These are phyloP conservation scores for Bubo scandiacus DNA, from an alignment of 2,113 vertebrate species.

Conservation along the genomic window DNA sequence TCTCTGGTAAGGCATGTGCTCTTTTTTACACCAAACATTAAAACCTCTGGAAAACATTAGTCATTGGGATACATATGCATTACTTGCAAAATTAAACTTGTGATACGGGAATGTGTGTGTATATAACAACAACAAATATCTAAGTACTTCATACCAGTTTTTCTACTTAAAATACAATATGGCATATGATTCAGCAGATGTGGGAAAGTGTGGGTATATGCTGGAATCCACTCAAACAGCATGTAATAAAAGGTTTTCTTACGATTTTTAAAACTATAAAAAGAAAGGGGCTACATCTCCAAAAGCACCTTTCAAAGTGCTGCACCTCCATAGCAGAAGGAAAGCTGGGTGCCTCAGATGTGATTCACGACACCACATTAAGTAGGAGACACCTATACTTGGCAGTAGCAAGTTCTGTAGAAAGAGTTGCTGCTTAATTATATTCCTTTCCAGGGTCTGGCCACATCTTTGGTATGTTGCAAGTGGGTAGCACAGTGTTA, in stretches of 20 bases:
- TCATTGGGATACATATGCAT: neutral
- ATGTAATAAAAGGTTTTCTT: neutral
- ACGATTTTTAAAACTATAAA: neutral
- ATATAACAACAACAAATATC: neutral
- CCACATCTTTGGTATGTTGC: accelerated
- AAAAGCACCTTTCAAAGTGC: neutral
- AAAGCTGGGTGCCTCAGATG: neutral
- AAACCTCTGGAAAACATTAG: slow-evolving; percentile 18
- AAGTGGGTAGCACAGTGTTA: neutral
- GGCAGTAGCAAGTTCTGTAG: neutral
- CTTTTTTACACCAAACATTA: neutral
- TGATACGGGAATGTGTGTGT: neutral
- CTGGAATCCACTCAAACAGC: neutral
- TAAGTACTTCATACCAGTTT: neutral
- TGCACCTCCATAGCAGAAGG: neutral
- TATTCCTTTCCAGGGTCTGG: neutral
- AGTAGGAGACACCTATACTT: neutral
- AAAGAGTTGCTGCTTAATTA: neutral
- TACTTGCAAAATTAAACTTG: neutral
- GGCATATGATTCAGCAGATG: neutral
- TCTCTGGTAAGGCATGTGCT: neutral
- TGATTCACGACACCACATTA: neutral
- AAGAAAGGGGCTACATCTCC: neutral
- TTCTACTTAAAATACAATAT: neutral
- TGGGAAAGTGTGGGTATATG: neutral